These are phyloP conservation scores for Meta bourneti DNA, from an alignment of 2,888 invertebrate genomes.

Conservation along the genomic window DNA sequence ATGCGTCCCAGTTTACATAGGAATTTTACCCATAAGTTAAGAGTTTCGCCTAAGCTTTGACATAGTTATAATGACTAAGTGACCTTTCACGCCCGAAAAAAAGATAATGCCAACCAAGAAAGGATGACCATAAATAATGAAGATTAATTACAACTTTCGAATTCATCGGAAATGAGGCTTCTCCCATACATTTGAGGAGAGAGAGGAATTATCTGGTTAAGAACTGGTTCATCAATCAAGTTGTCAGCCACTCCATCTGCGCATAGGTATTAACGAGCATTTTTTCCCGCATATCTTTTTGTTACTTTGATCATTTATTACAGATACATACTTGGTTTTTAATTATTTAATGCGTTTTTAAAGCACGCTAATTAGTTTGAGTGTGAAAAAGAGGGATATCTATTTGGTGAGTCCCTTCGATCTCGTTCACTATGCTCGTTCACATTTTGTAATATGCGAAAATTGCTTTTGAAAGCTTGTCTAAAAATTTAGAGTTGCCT, in stretches of 20 bases:
- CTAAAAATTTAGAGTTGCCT: too few species aligned
- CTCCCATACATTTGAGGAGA: conserved; percentile 28
- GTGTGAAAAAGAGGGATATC: conserved; percentile 6
- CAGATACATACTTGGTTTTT: conserved; percentile 51
- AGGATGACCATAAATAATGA: conserved; percentile 69
- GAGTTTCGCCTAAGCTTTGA: conserved; percentile 3
- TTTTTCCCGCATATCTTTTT: conserved; percentile 39
- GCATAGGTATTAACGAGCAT: conserved; percentile 46
- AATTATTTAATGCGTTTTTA: conserved; percentile 67
- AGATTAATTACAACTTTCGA: conserved; percentile 68
- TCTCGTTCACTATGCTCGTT: too few species aligned
- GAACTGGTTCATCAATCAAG: conserved; percentile 63
- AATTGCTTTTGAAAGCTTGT: too few species aligned
- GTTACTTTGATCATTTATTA: conserved; percentile 39
- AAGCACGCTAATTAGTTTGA: conserved; percentile 54
- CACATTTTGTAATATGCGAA: too few species aligned
- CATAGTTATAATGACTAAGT: conserved; percentile 58
- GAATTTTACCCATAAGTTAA: background rate
- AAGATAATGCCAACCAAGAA: conserved; percentile 58
- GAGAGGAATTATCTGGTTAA: conserved; percentile 62
- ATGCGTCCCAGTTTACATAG: background rate
- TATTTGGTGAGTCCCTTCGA: background rate
- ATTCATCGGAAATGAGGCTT: conserved; percentile 57
- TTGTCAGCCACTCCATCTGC: conserved; percentile 60
- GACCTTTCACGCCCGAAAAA: conserved; percentile 54